Percentiles rank a stretch among this genome's conserved stretches.
Conservation (phyloP, 2,888 invertebrate genomes). For the Hermodice carunculata region DNA sequence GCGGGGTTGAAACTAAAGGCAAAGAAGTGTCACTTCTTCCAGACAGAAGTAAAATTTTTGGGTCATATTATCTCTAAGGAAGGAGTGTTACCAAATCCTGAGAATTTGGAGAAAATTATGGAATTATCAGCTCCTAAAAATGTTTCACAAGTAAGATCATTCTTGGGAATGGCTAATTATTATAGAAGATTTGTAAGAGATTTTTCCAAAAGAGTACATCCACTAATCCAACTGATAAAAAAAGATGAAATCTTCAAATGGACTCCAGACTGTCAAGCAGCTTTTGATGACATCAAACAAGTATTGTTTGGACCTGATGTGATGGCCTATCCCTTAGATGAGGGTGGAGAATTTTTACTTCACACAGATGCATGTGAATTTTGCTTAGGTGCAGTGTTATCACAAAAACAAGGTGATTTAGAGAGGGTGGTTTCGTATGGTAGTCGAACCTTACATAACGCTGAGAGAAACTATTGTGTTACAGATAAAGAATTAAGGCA, state of each 20-base stretch:
- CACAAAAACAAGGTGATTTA: constrained; percentile 7
- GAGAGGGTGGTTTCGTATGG: constrained; percentile 14
- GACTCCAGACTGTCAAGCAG: constrained; percentile 2
- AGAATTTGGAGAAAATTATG: too few relatives aligned
- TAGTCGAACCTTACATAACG: neutral
- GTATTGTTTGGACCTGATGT: constrained; percentile 22
- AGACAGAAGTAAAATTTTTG: neutral
- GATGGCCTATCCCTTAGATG: constrained; percentile 6
- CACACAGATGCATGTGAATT: too few relatives aligned
- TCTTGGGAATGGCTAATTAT: too few relatives aligned
- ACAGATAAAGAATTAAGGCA: constrained; percentile 15
- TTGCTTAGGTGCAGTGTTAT: constrained; percentile 19
- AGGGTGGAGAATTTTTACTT: too few relatives aligned
- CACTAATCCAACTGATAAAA: constrained; percentile 13
- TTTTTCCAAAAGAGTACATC: constrained; percentile 5
- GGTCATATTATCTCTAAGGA: neutral
- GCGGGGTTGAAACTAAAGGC: constrained; percentile 4
- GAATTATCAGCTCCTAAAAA: too few relatives aligned
- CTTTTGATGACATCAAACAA: constrained; percentile 19
- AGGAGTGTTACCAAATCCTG: too few relatives aligned
- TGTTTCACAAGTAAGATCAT: too few relatives aligned
- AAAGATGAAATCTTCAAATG: constrained; percentile 1
- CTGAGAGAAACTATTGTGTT: constrained; percentile 15
- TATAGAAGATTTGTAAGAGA: constrained; percentile 1
- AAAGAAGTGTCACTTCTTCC: neutral